Base-by-base conservation (phyloP, 2,797 vertebrate genomes). In the Pangasius macronema region DNA sequence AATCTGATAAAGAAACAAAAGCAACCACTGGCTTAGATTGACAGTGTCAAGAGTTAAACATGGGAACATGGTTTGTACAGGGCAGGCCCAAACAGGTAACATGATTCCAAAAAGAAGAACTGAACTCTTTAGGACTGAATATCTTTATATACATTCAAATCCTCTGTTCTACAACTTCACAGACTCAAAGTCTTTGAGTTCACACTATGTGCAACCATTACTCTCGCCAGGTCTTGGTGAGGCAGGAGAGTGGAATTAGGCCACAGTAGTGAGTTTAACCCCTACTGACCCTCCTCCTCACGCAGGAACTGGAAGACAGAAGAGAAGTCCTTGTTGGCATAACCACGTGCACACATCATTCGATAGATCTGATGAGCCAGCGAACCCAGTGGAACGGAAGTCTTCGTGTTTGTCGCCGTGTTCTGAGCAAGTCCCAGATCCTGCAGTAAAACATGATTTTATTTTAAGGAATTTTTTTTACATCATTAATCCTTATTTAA, bases 241-340 rank as follows among this genome's bases (percentile, higher is more conserved):
- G 90, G 89, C 87, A 82, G 87, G 89, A 89, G 90, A 90, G 89
- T 73, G 79, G 68, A 86, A 87, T 89, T 85, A 91, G 87, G 92
- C 87, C 80, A 84, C 46, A 80, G 39, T 70, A 72, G 27, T 67
- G 33, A 73, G 83, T 87, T 76, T 90, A 72, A 88, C 92, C 93
- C 89, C 95, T 95, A 94, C 70, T 91, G 95, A 90, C 94, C 92
- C 88, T 96, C 98, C 94, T 98, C 96, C 91, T 99, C 98, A 49
- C 98, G 97, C 89, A 99, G 96, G 94, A 99, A 99, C 94, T 98
- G 98, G 95, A 99, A 99, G 86, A 99, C 97, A 0, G 98, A 96
- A 51, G 98, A 99, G 96, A 99, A 99, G 95, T 99, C 98, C 95
- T 99, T 99, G 94, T 91, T 93, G 90, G 97, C 95, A 86, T 99